Percentiles rank a stretch among this genome's conserved stretches.
These are phyloP conservation scores for Nematopogon swammerdamellus DNA, from an alignment of 2,888 invertebrate species.

Conservation along the genomic window DNA sequence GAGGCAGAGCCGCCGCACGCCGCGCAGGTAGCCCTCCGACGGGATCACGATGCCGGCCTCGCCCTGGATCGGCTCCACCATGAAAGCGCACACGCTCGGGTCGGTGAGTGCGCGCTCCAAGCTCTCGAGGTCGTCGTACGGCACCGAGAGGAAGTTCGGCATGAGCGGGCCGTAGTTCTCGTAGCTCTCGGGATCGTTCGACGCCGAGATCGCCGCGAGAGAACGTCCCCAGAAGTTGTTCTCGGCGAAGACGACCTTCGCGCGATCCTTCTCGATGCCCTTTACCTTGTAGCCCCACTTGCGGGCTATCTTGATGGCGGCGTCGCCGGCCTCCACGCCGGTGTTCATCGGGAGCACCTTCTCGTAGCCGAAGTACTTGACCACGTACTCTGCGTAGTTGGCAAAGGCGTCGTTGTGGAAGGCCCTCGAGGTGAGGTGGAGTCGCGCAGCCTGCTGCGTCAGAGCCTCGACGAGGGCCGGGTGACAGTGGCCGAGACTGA, in stretches of 20 bases:
- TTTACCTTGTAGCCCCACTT: conserved; percentile 93
- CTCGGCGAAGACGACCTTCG: conserved; percentile 65
- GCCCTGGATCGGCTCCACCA: conserved; percentile 87
- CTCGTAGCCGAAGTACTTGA: conserved; percentile 80
- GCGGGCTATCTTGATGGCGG: conserved; percentile 88
- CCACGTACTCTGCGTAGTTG: conserved; percentile 83
- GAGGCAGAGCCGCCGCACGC: conserved; percentile 68
- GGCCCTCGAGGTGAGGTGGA: conserved; percentile 87
- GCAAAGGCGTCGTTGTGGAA: conserved; percentile 87
- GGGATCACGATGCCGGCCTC: conserved; percentile 82
- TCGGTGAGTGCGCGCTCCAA: conserved; percentile 65
- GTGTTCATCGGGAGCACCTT: conserved; percentile 95
- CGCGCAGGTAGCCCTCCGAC: conserved; percentile 65
- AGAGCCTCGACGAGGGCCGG: conserved; percentile 78
- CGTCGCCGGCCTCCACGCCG: conserved; percentile 94
- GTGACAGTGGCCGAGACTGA: conserved; percentile 95
- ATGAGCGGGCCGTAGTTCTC: conserved; percentile 75
- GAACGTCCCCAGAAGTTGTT: conserved; percentile 86
- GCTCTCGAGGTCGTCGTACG: conserved; percentile 68
- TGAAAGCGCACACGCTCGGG: conserved; percentile 72
- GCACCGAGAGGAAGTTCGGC: conserved; percentile 71
- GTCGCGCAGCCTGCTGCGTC: conserved; percentile 67
- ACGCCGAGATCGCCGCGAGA: conserved; percentile 73
- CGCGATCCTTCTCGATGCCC: conserved; percentile 49
- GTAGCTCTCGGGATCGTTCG: conserved; percentile 70